Percentiles rank a stretch among this genome's conserved stretches.
These are phyloP conservation scores for Apamea sordens DNA, from an alignment of 2,888 invertebrate species.

Conservation along the genomic window DNA sequence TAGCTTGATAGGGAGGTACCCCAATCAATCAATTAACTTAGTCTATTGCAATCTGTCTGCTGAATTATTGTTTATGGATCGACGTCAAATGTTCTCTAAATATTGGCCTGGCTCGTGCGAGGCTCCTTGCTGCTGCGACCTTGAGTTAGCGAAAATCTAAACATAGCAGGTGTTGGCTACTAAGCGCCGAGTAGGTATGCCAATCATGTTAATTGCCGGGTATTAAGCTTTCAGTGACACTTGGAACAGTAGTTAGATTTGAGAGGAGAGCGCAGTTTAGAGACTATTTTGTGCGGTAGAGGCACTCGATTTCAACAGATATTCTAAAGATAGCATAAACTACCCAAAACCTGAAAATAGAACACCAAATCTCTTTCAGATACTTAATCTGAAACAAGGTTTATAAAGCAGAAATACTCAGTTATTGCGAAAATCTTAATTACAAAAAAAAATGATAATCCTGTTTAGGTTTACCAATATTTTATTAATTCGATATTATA, in stretches of 20 bases:
- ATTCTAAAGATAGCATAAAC: not conserved
- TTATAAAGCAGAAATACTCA: not conserved
- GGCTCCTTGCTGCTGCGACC: not conserved
- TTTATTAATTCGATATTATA: not conserved
- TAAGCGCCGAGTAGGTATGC: not conserved
- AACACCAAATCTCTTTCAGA: not conserved
- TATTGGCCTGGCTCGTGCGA: not conserved
- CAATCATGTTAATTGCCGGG: not conserved
- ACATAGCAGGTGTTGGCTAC: not conserved
- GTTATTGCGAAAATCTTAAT: not conserved
- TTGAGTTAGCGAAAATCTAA: not conserved
- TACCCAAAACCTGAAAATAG: not conserved
- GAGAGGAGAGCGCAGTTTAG: not conserved
- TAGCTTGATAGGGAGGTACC: conserved; percentile 3
- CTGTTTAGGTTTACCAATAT: not conserved
- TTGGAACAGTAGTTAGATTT: not conserved
- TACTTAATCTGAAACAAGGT: not conserved
- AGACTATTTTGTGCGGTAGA: not conserved
- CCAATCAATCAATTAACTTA: conserved; percentile 42
- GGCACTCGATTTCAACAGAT: not conserved
- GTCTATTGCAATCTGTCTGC: conserved; percentile 16
- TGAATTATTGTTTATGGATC: conserved; percentile 31
- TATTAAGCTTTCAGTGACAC: not conserved
- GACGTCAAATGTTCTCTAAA: not conserved
- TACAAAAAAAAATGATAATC: not conserved